These are phyloP conservation scores for Pygmarrhopalites habei DNA, from an alignment of 1,140 invertebrate species.

Conservation along the genomic window DNA sequence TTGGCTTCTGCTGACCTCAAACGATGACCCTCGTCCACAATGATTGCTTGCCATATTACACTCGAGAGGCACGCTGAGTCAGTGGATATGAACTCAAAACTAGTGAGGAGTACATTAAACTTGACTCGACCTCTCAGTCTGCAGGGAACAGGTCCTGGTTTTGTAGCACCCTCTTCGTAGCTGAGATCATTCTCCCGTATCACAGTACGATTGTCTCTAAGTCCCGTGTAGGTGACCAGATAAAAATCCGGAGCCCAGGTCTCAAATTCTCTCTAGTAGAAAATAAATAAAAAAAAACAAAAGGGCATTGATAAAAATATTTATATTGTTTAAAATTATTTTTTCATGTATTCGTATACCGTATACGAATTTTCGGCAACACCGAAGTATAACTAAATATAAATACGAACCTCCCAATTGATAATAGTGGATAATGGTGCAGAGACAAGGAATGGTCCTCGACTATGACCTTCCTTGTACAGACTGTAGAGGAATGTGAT, in stretches of 20 bases:
- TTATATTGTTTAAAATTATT: no score
- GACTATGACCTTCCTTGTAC: constrained; percentile 97
- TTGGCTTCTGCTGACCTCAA: constrained; percentile 99
- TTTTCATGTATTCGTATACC: no score
- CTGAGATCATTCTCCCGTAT: constrained; percentile 96
- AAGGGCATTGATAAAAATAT: no score
- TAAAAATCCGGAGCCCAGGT: constrained; percentile 99
- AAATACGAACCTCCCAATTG: constrained; percentile 99
- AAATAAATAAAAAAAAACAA: no score
- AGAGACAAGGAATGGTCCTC: constrained; percentile 91
- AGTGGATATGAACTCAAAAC: constrained; percentile 96
- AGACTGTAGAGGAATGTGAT: constrained; percentile 96
- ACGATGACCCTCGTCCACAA: constrained; percentile 98
- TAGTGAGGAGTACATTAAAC: constrained; percentile 97
- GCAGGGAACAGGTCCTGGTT: constrained; percentile 68
- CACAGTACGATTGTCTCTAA: constrained; percentile 92
- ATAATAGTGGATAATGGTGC: constrained; percentile 98
- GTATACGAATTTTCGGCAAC: no score
- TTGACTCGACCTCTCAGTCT: constrained; percentile 83
- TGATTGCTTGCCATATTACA: constrained; percentile 97
- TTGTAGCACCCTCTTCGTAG: constrained; percentile 89
- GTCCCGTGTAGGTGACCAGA: constrained; percentile 96
- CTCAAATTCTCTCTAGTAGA: constrained; percentile 98
- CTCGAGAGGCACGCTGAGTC: constrained; percentile 93
- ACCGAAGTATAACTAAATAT: no score